Evolutionary conservation across 2,113 vertebrate genomes (phyloP).

Genomic region (Recurvirostra avosetta): DNA sequence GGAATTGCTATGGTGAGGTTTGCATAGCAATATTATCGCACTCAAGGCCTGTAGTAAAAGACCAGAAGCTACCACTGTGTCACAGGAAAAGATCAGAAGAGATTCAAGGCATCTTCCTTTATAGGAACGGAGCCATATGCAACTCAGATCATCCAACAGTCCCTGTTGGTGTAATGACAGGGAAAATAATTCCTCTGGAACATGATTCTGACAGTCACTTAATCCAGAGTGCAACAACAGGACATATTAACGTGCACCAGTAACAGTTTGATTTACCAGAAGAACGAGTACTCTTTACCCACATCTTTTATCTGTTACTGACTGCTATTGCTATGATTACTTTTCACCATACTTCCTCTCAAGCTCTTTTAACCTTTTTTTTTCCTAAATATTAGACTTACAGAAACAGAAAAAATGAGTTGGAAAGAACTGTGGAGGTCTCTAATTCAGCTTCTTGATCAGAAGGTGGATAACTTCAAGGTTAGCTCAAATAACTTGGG

Average conservation of each 20-base stretch:
- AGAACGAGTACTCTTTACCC: not conserved
- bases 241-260: not conserved
- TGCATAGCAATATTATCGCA: not conserved
- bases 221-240: not conserved
- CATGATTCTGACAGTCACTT: not conserved
- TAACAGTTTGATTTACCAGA: not conserved
- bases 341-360: not conserved
- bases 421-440: not conserved
- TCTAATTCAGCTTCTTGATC: not conserved
- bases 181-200: not conserved
- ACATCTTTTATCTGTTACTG: not conserved
- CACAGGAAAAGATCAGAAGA: not conserved
- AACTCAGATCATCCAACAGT: not conserved
- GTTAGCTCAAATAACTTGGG: not conserved
- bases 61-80: not conserved
- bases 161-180: accelerated
- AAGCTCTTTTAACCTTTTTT: not conserved
- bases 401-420: not conserved
- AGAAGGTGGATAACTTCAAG: not conserved
- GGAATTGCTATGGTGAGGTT: not conserved
- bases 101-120: not conserved
- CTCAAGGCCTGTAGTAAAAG: not conserved
- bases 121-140: not conserved
- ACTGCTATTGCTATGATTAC: not conserved
- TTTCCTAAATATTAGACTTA: not conserved